A percentile compares a stretch with the other conserved stretches of the same genome.
These are phyloP conservation scores for Epistrophella euchroma DNA, from an alignment of 2,888 invertebrate species.

Conservation along the genomic window DNA sequence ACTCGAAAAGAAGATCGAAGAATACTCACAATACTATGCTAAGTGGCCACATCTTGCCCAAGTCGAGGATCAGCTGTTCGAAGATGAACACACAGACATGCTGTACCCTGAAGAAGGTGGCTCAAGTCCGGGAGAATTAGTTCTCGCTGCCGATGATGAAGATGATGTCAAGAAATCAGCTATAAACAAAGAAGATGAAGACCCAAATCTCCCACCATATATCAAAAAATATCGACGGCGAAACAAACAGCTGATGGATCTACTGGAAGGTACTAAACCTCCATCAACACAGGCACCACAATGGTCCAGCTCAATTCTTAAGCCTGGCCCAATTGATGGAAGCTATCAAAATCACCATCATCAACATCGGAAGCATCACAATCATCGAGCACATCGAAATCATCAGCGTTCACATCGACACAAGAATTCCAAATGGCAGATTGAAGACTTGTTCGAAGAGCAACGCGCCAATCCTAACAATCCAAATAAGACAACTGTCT, in stretches of 20 bases:
- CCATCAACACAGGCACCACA: conserved; percentile 78
- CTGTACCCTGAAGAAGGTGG: conserved; percentile 50
- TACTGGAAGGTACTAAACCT: conserved; percentile 82
- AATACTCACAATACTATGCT: conserved; percentile 81
- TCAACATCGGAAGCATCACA: conserved; percentile 59
- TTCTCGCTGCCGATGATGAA: conserved; percentile 78
- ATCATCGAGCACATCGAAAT: conserved; percentile 64
- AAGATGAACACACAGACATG: conserved; percentile 60
- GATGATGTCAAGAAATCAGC: conserved; percentile 78
- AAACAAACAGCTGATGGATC: conserved; percentile 82
- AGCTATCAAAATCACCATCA: conserved; percentile 51
- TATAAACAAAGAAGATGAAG: conserved; percentile 78
- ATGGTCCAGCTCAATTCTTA: conserved; percentile 78
- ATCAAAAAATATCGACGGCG: conserved; percentile 83
- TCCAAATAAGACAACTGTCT: conserved; percentile 62
- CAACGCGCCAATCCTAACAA: conserved; percentile 77
- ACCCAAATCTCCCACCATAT: conserved; percentile 82
- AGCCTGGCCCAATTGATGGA: conserved; percentile 78
- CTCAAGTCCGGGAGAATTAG: conserved; percentile 45
- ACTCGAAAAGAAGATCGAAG: conserved; percentile 78
- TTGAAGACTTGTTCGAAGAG: conserved; percentile 80
- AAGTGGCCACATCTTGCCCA: conserved; percentile 83
- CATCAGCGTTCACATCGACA: conserved; percentile 67
- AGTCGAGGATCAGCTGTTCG: conserved; percentile 81
- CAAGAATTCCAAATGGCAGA: conserved; percentile 77